phyloP scores from a whole-genome alignment of 2,113 vertebrate species.

The Daboia siamensis region DNA sequence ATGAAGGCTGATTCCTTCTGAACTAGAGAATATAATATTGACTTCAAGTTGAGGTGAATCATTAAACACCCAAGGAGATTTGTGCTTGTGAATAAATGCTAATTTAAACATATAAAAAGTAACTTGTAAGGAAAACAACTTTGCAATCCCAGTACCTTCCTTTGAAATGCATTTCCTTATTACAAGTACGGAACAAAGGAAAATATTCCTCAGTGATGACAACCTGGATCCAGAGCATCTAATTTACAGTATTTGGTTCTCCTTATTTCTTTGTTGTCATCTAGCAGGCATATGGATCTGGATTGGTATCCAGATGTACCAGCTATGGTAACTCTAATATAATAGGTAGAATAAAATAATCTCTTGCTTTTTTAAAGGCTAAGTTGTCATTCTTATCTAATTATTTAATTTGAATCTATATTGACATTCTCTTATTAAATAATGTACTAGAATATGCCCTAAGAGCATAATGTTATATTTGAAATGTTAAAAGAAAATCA shows the following conservation, averaged over 20 bases:
- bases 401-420: background rate
- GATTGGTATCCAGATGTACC: background rate
- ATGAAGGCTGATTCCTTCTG: background rate
- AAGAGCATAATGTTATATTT: background rate
- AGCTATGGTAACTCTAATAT: background rate
- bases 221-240: background rate
- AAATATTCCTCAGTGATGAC: background rate
- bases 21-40: background rate
- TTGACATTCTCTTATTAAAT: background rate
- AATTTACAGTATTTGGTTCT: background rate
- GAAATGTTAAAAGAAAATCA: background rate
- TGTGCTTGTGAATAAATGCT: background rate
- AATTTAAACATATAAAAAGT: background rate
- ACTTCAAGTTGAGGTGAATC: background rate
- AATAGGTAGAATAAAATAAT: background rate
- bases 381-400: background rate
- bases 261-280: background rate
- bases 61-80: background rate
- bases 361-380: background rate
- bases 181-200: background rate
- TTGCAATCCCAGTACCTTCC: background rate
- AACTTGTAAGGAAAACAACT: background rate
- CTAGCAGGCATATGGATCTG: background rate
- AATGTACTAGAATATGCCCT: background rate
- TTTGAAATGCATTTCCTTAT: background rate